phyloP scores from a whole-genome alignment of 2,797 vertebrate genomes.

The Enteromius thamalakanensis region DNA sequence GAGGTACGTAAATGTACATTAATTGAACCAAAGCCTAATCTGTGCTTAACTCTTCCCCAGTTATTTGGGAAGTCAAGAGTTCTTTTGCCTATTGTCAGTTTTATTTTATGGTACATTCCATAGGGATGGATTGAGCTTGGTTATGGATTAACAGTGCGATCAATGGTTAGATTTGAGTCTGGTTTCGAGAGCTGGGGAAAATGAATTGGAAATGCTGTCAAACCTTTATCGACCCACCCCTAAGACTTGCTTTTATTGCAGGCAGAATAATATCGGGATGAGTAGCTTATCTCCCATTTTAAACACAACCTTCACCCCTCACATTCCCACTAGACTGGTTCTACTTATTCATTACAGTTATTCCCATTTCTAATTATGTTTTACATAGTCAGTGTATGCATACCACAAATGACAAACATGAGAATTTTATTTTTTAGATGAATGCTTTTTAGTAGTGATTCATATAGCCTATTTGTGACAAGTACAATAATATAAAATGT shows the following conservation, averaged over 20 bases:
- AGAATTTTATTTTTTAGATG: neutral
- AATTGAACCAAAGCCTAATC: constrained; percentile 79
- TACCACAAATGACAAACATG: neutral
- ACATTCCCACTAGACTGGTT: constrained; percentile 68
- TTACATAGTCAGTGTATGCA: neutral
- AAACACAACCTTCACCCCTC: constrained; percentile 80
- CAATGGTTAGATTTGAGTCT: constrained; percentile 94
- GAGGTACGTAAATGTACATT: constrained; percentile 62
- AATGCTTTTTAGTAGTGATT: neutral
- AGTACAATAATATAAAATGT: neutral
- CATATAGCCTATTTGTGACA: neutral
- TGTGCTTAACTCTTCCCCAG: constrained; percentile 74
- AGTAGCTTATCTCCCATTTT: constrained; percentile 96
- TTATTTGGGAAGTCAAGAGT: constrained; percentile 89
- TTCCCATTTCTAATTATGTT: constrained; percentile 24
- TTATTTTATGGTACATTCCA: constrained; percentile 84
- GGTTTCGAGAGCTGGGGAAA: constrained; percentile 88
- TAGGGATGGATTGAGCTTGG: constrained; percentile 88
- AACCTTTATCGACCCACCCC: constrained; percentile 95
- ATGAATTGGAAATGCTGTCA: constrained; percentile 98
- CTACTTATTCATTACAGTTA: constrained; percentile 63
- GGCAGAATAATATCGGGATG: constrained; percentile 95
- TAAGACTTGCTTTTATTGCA: constrained; percentile 92
- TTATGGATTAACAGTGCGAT: constrained; percentile 97
- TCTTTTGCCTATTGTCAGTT: constrained; percentile 86